phyloP scores from a whole-genome alignment of 2,113 vertebrate species.

The Balaenoptera acutorostrata region DNA sequence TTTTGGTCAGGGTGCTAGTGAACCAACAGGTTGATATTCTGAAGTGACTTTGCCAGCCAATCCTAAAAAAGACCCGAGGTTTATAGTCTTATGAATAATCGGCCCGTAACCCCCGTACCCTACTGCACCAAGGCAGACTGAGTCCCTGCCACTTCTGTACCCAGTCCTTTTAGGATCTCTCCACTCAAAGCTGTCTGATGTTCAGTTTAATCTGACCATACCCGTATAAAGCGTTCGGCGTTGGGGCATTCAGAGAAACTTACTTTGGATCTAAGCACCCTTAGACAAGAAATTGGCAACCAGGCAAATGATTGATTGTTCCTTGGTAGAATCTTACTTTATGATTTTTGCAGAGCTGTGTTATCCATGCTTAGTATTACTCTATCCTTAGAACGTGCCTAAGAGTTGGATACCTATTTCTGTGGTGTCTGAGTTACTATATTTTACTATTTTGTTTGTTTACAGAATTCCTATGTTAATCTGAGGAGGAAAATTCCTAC shows the following conservation, averaged over 20 bases:
- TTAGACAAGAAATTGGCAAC: background rate
- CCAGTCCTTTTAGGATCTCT: background rate
- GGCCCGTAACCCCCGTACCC: background rate
- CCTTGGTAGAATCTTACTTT: background rate
- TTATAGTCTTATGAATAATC: background rate
- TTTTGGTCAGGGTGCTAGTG: background rate
- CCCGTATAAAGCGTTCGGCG: background rate
- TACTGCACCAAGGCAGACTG: background rate
- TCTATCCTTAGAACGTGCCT: background rate
- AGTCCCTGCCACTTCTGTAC: background rate
- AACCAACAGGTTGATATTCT: background rate
- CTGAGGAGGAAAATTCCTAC: slow-evolving; percentile 56
- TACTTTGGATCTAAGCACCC: background rate
- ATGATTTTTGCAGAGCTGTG: background rate
- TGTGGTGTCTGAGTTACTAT: background rate
- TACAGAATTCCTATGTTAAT: slow-evolving; percentile 67
- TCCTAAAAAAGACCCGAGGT: background rate
- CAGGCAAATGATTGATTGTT: background rate
- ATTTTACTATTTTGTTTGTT: background rate
- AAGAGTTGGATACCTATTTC: background rate
- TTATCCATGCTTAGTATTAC: background rate
- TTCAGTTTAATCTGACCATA: background rate
- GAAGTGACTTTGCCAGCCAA: background rate
- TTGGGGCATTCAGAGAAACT: background rate
- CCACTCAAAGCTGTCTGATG: background rate